phyloP scores from a whole-genome alignment of 2,113 vertebrate species.

The Pelecanus crispus region DNA sequence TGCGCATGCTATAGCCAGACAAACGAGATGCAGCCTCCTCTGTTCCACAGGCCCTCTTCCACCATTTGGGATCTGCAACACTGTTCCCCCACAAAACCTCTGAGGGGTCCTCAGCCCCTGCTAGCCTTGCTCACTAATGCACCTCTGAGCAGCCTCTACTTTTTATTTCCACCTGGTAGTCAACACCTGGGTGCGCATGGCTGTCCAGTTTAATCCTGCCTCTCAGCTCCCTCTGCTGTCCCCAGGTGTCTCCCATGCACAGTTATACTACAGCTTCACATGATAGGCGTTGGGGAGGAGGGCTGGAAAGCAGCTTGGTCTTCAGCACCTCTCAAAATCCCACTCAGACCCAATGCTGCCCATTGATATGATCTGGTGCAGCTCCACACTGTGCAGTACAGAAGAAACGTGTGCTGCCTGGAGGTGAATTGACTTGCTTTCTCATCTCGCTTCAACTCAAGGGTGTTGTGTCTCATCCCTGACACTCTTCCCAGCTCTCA shows the following conservation, averaged over 20 bases:
- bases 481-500: neutral
- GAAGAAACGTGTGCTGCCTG: neutral
- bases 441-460: neutral
- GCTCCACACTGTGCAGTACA: neutral
- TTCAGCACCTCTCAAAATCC: neutral
- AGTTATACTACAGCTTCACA: accelerated
- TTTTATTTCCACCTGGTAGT: neutral
- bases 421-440: neutral
- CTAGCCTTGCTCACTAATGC: neutral
- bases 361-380: neutral
- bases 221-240: neutral
- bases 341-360: neutral
- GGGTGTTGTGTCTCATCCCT: neutral
- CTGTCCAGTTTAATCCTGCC: neutral
- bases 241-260: neutral
- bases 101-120: accelerated
- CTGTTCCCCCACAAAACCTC: neutral
- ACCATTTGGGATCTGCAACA: neutral
- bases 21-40: neutral
- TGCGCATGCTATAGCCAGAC: accelerated
- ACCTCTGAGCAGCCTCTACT: neutral
- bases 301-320: neutral
- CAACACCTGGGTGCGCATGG: accelerated
- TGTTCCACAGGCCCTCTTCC: neutral
- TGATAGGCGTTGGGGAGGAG: neutral